These are phyloP conservation scores for Spinus olivaceus DNA, from an alignment of 2,797 vertebrate species.

Conservation along the genomic window DNA sequence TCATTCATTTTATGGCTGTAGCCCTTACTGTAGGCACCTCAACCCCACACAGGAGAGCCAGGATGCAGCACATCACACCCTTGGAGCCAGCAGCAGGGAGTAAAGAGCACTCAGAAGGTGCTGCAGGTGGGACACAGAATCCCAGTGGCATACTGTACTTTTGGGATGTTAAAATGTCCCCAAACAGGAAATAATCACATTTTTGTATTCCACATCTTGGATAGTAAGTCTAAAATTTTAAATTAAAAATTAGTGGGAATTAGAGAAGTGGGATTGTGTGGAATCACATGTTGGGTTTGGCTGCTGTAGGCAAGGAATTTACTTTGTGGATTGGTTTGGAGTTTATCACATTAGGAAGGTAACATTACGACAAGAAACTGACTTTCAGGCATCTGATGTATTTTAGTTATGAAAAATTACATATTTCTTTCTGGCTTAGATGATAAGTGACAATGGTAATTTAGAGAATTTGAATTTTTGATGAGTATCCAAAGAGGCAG, in stretches of 20 bases:
- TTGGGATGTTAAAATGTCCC: not conserved
- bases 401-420: not conserved
- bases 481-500: not conserved
- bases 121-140: not conserved
- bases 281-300: not conserved
- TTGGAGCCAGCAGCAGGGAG: not conserved
- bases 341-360: not conserved
- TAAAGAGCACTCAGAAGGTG: rapidly evolving
- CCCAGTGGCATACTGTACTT: rapidly evolving
- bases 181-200: not conserved
- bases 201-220: not conserved
- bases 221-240: not conserved
- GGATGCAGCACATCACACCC: not conserved
- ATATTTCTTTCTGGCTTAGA: not conserved
- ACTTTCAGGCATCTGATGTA: not conserved
- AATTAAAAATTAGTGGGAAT: not conserved
- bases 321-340: not conserved
- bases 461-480: not conserved
- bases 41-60: not conserved
- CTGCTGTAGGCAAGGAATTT: not conserved
- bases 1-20: not conserved
- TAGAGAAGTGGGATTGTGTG: not conserved
- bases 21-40: not conserved
- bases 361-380: not conserved
- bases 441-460: not conserved